Evolutionary conservation across 2,113 vertebrate species (phyloP), one percentile per base, ranked within the genome.

Genomic region (Tympanuchus pallidicinctus): DNA sequence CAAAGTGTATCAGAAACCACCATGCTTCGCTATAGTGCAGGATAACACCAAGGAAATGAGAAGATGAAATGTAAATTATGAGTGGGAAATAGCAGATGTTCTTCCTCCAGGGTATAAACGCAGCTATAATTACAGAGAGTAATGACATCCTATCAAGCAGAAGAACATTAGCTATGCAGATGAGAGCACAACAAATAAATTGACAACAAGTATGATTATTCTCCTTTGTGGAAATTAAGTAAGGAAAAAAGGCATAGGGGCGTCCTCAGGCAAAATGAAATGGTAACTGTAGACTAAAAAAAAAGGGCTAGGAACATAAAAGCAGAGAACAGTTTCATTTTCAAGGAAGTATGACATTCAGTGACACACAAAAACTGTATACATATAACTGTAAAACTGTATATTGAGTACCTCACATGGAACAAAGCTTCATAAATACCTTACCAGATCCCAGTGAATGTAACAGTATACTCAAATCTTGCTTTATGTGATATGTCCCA

Each of bases 1-100:
- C 47, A 81, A 78, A 89, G 27, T 5, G 13, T 48, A 67, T 84
- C 15, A 81, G 16, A 76, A 32, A 90, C 65, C 60, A 92, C 60
- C 50, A 66, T 42, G 56, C 43, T 61, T 57, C 76, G 81, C 14
- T 73, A n/a, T n/a, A 36, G 27, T 72, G 40, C 79, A 86, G 79
- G 61, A 75, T 57, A 87, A 63, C 2, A 4, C 38, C 0, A 1
- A 88, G 72, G 69, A 93, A 75, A 90, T 28, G 65, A 81, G 72
- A 92, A 34, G 65, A 81, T 79, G 59, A 93, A 90, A 95, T 71
- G 32, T 17, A 92, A 71, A 59, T 93, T 65, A 59, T 71, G 83
- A 92, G 65, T 93, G 91, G 95, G 92, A 95, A 96, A 89, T 60
- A 96, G 86, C 96, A 97, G 97, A 96, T 96, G 96, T 95, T 97